A percentile compares a stretch with the other conserved stretches of the same genome.
Conservation (phyloP, 2,113 vertebrate genomes). For the Dinomys branickii region DNA sequence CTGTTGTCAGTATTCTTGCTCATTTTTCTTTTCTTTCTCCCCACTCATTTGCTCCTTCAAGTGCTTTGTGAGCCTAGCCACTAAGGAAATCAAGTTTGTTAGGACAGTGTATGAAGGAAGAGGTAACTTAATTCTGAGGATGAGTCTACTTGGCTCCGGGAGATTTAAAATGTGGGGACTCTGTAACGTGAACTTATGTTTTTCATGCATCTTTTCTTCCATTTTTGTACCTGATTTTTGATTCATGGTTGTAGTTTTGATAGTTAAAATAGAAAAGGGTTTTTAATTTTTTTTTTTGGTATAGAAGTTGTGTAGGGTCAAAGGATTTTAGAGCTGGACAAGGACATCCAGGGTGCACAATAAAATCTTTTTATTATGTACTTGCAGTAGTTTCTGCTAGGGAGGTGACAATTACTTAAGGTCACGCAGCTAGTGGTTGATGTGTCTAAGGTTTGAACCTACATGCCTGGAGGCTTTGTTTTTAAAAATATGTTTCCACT, state of each 20-base stretch:
- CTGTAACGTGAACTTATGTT: neutral
- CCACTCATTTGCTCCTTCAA: neutral
- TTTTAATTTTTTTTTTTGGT: neutral
- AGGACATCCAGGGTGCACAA: neutral
- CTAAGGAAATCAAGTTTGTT: neutral
- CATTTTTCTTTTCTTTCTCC: neutral
- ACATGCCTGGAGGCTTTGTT: neutral
- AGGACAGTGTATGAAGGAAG: neutral
- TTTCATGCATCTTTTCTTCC: neutral
- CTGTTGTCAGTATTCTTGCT: neutral
- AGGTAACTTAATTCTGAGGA: neutral
- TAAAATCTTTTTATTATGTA: conserved; percentile 35
- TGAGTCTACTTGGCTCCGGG: neutral
- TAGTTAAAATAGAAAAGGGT: conserved; percentile 46
- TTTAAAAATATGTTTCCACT: neutral
- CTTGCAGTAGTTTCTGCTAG: neutral
- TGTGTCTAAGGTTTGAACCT: neutral
- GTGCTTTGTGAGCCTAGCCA: neutral
- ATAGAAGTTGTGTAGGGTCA: conserved; percentile 42
- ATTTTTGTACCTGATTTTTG: neutral
- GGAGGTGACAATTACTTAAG: neutral
- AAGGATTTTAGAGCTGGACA: conserved; percentile 33
- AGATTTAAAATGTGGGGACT: neutral
- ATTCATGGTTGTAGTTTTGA: conserved; percentile 37
- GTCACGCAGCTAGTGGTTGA: neutral